phyloP scores from a whole-genome alignment of 2,888 invertebrate species.

The Tenthredo notha region DNA sequence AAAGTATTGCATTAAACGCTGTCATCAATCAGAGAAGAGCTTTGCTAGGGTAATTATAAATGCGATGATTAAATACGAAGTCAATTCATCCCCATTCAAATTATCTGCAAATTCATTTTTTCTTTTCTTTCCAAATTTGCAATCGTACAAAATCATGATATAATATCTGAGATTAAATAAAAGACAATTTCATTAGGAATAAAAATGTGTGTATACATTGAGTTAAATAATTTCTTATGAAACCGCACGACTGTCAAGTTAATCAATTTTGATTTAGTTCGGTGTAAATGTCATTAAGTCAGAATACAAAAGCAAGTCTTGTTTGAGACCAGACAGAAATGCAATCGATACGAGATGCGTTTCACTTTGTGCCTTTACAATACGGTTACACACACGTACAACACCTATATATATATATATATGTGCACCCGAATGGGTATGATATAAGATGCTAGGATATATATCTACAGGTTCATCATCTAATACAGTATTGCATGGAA shows the following conservation, averaged over 20 bases:
- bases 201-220: too few species aligned
- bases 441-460: neutral
- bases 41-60: conserved; percentile 67
- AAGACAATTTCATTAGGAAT: too few species aligned
- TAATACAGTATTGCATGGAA: neutral
- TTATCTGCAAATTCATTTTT: neutral
- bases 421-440: neutral
- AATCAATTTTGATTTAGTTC: conserved; percentile 14
- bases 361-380: conserved; percentile 43
- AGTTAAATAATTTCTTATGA: neutral
- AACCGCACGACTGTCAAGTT: neutral
- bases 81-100: neutral
- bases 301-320: conserved; percentile 27
- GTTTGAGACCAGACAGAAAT: conserved; percentile 42
- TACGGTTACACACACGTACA: conserved; percentile 24
- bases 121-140: too few species aligned
- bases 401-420: neutral
- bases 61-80: neutral
- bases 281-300: conserved; percentile 14
- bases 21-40: conserved; percentile 73
- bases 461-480: neutral
- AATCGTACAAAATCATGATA: too few species aligned
- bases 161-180: too few species aligned
- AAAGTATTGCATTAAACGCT: conserved; percentile 72
- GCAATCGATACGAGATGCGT: conserved; percentile 49